phyloP scores from a whole-genome alignment of 1,140 invertebrate genomes.

The Choristoneura fumiferana region DNA sequence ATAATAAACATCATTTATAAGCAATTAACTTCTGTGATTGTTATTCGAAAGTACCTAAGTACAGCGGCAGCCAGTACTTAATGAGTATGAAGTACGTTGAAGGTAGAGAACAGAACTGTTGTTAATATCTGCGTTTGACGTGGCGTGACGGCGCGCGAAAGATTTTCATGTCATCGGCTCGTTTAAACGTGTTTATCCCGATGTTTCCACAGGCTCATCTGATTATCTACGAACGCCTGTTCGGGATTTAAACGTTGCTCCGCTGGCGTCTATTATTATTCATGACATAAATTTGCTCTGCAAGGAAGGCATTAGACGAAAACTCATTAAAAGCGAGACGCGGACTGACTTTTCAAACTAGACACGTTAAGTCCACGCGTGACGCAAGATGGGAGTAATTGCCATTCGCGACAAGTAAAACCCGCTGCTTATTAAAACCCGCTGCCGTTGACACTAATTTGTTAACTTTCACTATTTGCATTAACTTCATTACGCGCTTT shows the following conservation, averaged over 20 bases:
- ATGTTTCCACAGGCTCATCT: constrained; percentile 47
- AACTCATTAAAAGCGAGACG: constrained; percentile 75
- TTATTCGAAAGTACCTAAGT: constrained; percentile 1
- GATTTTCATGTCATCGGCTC: constrained; percentile 47
- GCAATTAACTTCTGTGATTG: not conserved
- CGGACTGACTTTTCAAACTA: constrained; percentile 74
- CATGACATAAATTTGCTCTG: constrained; percentile 74
- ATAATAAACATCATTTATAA: constrained; percentile 1
- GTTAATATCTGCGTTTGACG: constrained; percentile 9
- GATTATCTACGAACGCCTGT: constrained; percentile 65
- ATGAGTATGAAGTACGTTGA: not conserved
- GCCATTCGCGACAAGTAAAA: constrained; percentile 58
- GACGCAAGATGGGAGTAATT: constrained; percentile 59
- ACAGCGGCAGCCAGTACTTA: not conserved
- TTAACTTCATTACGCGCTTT: constrained; percentile 15
- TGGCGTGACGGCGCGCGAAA: not conserved
- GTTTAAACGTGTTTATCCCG: constrained; percentile 63
- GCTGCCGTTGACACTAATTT: constrained; percentile 53
- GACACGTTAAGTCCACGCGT: constrained; percentile 75
- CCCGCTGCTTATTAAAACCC: constrained; percentile 59
- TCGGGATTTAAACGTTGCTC: constrained; percentile 64
- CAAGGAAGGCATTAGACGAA: constrained; percentile 73
- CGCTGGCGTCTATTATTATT: constrained; percentile 68
- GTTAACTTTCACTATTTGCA: constrained; percentile 37
- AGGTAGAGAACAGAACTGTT: constrained; percentile 5